Conservation (phyloP, 2,113 vertebrate genomes). For the Hassar affinis region DNA sequence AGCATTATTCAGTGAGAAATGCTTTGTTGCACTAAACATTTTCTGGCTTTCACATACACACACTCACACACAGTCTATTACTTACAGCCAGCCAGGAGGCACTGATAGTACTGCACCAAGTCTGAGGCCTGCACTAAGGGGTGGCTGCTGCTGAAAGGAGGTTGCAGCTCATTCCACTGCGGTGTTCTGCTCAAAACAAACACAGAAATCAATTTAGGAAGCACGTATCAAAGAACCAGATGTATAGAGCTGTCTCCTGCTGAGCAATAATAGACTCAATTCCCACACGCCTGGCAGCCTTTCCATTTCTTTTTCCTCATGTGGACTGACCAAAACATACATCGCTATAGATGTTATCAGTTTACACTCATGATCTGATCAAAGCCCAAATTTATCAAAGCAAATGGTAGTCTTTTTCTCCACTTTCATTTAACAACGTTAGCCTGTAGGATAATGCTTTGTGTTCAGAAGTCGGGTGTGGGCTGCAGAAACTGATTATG, state of each 20-base stretch:
- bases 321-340: slow-evolving; percentile 25
- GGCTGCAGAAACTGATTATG: not conserved
- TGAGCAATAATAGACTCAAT: slow-evolving; percentile 52
- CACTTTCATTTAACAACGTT: slow-evolving; percentile 31
- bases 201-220: slow-evolving; percentile 48
- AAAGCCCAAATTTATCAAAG: slow-evolving; percentile 38
- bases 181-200: slow-evolving; percentile 81
- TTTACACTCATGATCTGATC: slow-evolving; percentile 42
- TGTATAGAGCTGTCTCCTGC: slow-evolving; percentile 44
- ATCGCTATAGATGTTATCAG: slow-evolving; percentile 34
- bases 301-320: slow-evolving; percentile 29
- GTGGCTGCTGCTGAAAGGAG: slow-evolving; percentile 93
- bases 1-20: slow-evolving; percentile 30
- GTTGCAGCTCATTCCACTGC: slow-evolving; percentile 97
- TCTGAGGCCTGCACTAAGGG: slow-evolving; percentile 91
- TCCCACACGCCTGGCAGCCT: slow-evolving; percentile 14
- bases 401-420: slow-evolving; percentile 22
- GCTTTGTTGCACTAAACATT: slow-evolving; percentile 30
- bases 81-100: slow-evolving; percentile 88
- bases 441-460: not conserved
- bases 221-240: slow-evolving; percentile 48
- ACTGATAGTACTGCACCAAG: slow-evolving; percentile 92
- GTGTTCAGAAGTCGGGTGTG: not conserved
- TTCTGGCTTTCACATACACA: slow-evolving; percentile 21
- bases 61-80: slow-evolving; percentile 42